phyloP scores from a whole-genome alignment of 1,140 invertebrate genomes.

The Euura saliciscinereae region DNA sequence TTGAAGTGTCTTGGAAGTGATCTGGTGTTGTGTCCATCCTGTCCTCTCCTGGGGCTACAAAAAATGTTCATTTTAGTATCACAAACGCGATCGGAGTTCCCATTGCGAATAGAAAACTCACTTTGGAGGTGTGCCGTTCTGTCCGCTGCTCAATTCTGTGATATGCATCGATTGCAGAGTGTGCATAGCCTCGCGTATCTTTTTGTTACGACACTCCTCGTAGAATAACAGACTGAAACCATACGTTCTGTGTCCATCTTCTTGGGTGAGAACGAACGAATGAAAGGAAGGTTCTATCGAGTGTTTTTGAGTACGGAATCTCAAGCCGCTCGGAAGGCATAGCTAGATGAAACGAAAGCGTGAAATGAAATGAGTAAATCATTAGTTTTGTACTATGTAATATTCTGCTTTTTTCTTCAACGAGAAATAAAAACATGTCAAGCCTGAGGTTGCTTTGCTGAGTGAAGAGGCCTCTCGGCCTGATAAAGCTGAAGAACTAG shows the following conservation, averaged over 20 bases:
- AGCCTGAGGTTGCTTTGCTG: not conserved
- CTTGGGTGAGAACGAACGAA: conserved; percentile 95
- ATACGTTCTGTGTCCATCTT: conserved; percentile 93
- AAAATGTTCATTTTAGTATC: conserved; percentile 24
- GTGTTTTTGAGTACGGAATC: conserved; percentile 94
- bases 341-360: conserved; percentile 65
- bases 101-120: conserved; percentile 26
- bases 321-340: conserved; percentile 90
- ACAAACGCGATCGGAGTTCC: not conserved
- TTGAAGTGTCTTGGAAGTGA: conserved; percentile 89
- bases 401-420: not conserved
- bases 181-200: conserved; percentile 94
- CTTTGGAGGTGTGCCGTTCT: conserved; percentile 62
- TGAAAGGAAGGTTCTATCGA: conserved; percentile 89
- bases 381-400: not conserved
- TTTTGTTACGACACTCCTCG: conserved; percentile 90
- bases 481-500: not conserved
- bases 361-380: conserved; percentile 38
- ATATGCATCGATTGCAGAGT: conserved; percentile 94
- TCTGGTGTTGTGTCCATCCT: conserved; percentile 70
- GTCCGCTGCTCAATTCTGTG: conserved; percentile 83
- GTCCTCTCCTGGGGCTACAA: conserved; percentile 64
- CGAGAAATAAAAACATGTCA: not conserved
- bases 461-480: not conserved
- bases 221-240: conserved; percentile 95